phyloP scores from a whole-genome alignment of 2,888 invertebrate species.

The Macrophya alboannulata region DNA sequence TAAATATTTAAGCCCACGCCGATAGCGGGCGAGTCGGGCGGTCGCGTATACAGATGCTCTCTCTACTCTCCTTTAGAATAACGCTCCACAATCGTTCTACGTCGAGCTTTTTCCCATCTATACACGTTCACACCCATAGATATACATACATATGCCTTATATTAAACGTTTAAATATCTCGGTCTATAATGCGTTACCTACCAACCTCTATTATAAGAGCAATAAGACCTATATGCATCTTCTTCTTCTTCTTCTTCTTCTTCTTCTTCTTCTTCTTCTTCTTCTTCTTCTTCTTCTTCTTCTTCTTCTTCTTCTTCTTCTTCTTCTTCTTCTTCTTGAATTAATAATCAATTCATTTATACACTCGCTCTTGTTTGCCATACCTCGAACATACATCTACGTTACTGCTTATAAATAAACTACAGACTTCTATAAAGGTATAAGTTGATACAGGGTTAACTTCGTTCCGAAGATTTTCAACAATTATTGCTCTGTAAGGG shows the following conservation, averaged over 20 bases:
- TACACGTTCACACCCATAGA: neutral
- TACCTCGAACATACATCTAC: neutral
- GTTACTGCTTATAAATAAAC: neutral
- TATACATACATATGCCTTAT: neutral
- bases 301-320: neutral
- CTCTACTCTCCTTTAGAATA: constrained; percentile 13
- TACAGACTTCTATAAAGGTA: neutral
- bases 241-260: neutral
- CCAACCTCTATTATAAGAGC: neutral
- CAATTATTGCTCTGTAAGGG: too few species aligned
- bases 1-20: constrained; percentile 75
- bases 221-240: neutral
- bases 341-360: constrained; percentile 11
- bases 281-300: neutral
- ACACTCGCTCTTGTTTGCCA: constrained; percentile 4
- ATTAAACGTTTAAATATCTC: constrained; percentile 8
- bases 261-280: neutral
- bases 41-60: constrained; percentile 23
- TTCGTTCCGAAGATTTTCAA: neutral
- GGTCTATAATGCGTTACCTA: neutral
- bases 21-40: constrained; percentile 22
- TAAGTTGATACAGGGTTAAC: neutral
- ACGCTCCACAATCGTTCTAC: constrained; percentile 3
- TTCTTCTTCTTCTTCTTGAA: neutral
- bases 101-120: neutral